Evolutionary conservation across 2,888 invertebrate species (phyloP), one percentile per base, ranked within the genome.

Genomic region (Xylota sylvarum): DNA sequence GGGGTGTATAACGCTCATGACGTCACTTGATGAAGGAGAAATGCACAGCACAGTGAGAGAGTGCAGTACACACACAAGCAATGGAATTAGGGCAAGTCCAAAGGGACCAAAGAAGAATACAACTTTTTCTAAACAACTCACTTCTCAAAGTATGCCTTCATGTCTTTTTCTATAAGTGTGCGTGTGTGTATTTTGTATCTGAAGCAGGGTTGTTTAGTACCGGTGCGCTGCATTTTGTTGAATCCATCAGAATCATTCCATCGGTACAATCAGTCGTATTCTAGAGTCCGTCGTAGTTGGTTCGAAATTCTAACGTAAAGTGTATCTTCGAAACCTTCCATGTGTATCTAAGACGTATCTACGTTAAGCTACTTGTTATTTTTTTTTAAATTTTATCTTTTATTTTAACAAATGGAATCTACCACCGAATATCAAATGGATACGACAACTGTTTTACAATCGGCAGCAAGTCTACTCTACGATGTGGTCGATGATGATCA

Each of bases 401-500:
- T 27, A 43, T 62, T 70, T 65, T 64, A 14, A 23, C 12, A 62
- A 50, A 86, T 86, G 86, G 86, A 86, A 78, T 48, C 82, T 10
- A 86, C 77, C 86, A 86, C 86, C 77, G 73, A 60, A 62, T 77
- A 77, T n/a, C 67, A 46, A 67, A 82, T 86, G 40, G 86, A 82
- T 78, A 82, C 77, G 52, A 86, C 86, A 69, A 78, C 81, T 9
- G 60, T 82, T 5, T 60, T 78, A 9, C 67, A 79, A 79, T 72
- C 88, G 10, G 72, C 88, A 23, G 72, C 88, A 7, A 80, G 83
- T 50, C 73, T 88, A 10, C 77, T 88, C 17, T 88, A 80, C 76
- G 62, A 77, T 70, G 79, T 72, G n/a, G 84, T 91, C 50, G 90
- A 89, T 6, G 90, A 90, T 14, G 90, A 91, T 77, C 91, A 91